Conservation (phyloP, 1,140 invertebrate genomes). For the Atta texana region DNA sequence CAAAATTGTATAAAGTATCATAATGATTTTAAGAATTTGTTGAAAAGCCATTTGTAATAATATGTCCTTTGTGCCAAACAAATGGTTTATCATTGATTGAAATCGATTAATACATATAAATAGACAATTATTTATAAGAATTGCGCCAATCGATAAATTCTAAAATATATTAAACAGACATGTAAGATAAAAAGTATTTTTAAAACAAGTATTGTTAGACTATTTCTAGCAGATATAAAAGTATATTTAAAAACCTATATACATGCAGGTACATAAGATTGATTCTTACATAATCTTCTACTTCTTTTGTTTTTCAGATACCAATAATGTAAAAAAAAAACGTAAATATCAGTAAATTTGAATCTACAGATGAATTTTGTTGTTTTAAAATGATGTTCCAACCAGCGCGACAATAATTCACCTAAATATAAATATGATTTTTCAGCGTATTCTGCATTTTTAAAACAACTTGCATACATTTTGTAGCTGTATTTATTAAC, state of each 20-base stretch:
- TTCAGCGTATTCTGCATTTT: not conserved
- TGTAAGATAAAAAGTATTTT: slow-evolving; percentile 20
- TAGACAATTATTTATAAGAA: slow-evolving; percentile 38
- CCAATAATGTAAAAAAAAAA: not conserved
- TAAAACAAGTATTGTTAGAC: slow-evolving; percentile 13
- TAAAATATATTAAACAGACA: slow-evolving; percentile 37
- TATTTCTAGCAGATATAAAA: not conserved
- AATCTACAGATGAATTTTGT: not conserved
- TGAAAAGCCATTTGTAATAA: slow-evolving; percentile 29
- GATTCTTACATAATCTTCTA: slow-evolving; percentile 4
- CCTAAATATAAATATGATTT: slow-evolving; percentile 30
- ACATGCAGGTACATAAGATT: not conserved
- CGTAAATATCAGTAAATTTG: not conserved
- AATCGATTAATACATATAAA: slow-evolving; percentile 29
- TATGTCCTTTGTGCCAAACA: slow-evolving; percentile 61
- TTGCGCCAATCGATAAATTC: slow-evolving; percentile 34
- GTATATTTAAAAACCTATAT: slow-evolving; percentile 6
- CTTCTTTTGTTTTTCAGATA: slow-evolving; percentile 1
- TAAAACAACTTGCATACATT: slow-evolving; percentile 5
- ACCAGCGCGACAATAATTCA: not conserved
- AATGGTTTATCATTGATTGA: slow-evolving; percentile 48
- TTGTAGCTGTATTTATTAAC: not conserved
- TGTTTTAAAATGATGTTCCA: slow-evolving; percentile 21
- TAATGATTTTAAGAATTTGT: slow-evolving; percentile 28
- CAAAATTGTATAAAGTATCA: slow-evolving; percentile 63